Evolutionary conservation across 2,888 invertebrate genomes (phyloP), one percentile per base, ranked within the genome.

Genomic region (Cerceris rybyensis): DNA sequence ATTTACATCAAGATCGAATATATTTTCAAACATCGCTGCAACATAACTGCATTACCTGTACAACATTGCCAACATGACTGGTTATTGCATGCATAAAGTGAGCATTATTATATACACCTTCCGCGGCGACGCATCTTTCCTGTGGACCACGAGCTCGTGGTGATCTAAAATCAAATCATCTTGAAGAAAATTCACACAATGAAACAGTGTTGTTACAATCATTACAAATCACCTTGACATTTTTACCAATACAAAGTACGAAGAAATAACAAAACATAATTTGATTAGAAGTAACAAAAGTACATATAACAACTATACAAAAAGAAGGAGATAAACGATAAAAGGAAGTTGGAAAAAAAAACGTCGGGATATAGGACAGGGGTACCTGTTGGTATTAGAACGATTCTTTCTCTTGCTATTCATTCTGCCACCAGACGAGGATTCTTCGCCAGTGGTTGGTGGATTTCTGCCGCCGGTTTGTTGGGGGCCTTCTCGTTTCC

Each of bases 71-170:
- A 81, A 98, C 96, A 91, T 97, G 96, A 83, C 96, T 95, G 69
- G 97, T 96, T 78, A 96, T 96, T 59, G 97, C 96, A 94, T 98
- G 97, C 96, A 98, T 97, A 93, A 98, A 97, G 93, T 96, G 96
- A 83, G 96, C 95, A 94, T 98, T 98, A 90, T 95, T 96, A 93
- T 98, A 98, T 70, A 98, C 96, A 81, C 98, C 98, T 91, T 98
- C 98, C 16, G 96, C 95, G 82, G 95, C 94, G 84, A 96, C 94
- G 57, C 94, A 93, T 88, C 96, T 95, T 73, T 93, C 93, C 75
- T 92, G 92, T 11, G 91, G 89, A 49, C 91, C 92, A 84, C 93
- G 91, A 86, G 95, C 94, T 90, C 96, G 95, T 84, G 95, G 95
- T 87, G 95, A 94, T 93, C 96, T 96, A 91, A 8, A 87, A 87